Conservation (phyloP, 2,113 vertebrate genomes). For the Porphyrio hochstetteri region DNA sequence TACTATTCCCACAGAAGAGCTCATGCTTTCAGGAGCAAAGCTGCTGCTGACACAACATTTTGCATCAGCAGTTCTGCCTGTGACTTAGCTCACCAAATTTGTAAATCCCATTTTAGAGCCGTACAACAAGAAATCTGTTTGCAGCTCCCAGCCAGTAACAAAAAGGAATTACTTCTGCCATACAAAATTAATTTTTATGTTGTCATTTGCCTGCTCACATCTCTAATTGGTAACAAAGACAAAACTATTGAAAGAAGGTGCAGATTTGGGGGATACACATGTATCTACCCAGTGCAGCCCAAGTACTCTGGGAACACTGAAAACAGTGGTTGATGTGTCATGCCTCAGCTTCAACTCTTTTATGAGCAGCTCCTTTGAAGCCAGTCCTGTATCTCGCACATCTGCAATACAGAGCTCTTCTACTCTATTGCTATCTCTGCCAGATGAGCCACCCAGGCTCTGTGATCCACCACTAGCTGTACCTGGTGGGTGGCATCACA, state of each 20-base stretch:
- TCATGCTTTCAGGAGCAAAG: background rate
- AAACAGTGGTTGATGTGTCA: background rate
- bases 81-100: background rate
- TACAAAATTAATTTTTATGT: background rate
- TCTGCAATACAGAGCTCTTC: slow-evolving; percentile 41
- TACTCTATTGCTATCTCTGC: background rate
- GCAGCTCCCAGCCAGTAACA: slow-evolving; percentile 5
- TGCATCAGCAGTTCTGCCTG: background rate
- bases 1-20: background rate
- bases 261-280: background rate
- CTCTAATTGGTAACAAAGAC: background rate
- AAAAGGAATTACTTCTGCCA: background rate
- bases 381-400: background rate
- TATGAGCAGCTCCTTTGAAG: slow-evolving; percentile 30
- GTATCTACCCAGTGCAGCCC: background rate
- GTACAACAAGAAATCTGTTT: background rate
- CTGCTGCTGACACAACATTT: background rate
- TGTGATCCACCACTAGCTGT: background rate
- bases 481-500: background rate
- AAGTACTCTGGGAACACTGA: background rate
- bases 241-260: background rate
- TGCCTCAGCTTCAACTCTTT: background rate
- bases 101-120: background rate
- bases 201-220: background rate
- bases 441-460: background rate